Evolutionary conservation across 2,113 vertebrate genomes (phyloP), one percentile per base, ranked within the genome.

Genomic region (Haemorhous mexicanus): DNA sequence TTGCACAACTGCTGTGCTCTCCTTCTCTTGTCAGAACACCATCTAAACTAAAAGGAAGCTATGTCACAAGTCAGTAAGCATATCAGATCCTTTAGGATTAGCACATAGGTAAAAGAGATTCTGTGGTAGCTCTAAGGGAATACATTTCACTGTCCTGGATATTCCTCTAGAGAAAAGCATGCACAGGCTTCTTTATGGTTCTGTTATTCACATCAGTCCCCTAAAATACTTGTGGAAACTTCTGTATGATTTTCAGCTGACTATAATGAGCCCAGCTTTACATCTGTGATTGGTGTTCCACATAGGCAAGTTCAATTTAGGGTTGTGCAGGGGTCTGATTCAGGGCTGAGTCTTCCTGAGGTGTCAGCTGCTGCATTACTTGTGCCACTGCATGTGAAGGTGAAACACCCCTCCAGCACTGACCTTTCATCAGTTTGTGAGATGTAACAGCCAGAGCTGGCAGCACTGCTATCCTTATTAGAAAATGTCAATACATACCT

Each of bases 401-500:
- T 79, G 58, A 85, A 75, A 64, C 81, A 87, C 18, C 26, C 62
- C 74, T 35, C 87, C 3, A 7, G 66, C 74, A 66, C 81, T 94
- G 93, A 97, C 94, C 94, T 95, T 95, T 82, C 46, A 43, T 62
- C 46, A 77, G 53, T 64, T 10, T 76, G 84, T 28, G 69, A 93
- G 77, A 89, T 27, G 14, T 27, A 91, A 87, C 44, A 81, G 80
- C 24, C 72, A 85, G 62, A 93, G 73, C 66, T 91, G 84, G 58
- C 81, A 95, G 84, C 35, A 30, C 23, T 76, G 69, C 62, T 1
- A 3, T 85, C 67, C 0, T 5, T 93, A 83, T 87, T 76, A 94
- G 77, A 87, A 91, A 94, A 95, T 92, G 89, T 94, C 95, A 95
- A 94, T 95, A 95, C 58, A 43, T 89, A 85, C 84, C 94, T 94